phyloP scores from a whole-genome alignment of 1,140 invertebrate genomes.

The Drosophila mauritiana region DNA sequence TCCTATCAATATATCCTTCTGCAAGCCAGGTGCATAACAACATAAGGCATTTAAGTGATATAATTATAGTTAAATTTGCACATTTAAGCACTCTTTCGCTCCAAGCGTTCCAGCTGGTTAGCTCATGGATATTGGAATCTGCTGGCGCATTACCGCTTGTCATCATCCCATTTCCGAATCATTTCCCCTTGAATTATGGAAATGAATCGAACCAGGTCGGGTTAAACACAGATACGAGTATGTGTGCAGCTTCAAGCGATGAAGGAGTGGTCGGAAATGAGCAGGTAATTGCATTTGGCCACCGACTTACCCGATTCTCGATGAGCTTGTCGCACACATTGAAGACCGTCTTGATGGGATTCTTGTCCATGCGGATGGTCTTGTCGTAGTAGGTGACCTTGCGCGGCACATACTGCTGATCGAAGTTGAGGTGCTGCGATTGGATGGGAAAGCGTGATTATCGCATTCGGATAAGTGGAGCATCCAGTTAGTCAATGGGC shows the following conservation, averaged over 20 bases:
- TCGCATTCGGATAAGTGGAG: slow-evolving; percentile 18
- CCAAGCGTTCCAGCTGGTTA: not conserved
- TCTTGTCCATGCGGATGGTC: slow-evolving; percentile 96
- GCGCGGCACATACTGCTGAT: slow-evolving; percentile 91
- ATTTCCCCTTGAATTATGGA: slow-evolving; percentile 73
- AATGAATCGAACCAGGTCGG: slow-evolving; percentile 38
- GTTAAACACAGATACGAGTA: not conserved
- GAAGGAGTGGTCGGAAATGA: slow-evolving; percentile 25
- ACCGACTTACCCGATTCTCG: slow-evolving; percentile 87
- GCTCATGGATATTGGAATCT: slow-evolving; percentile 50
- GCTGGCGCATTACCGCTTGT: slow-evolving; percentile 65
- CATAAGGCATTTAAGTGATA: too few species aligned
- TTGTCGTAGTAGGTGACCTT: slow-evolving; percentile 93
- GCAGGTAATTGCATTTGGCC: slow-evolving; percentile 59
- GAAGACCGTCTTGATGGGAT: slow-evolving; percentile 96
- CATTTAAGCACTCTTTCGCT: not conserved
- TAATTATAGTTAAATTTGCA: too few species aligned
- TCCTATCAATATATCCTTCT: too few species aligned
- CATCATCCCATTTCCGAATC: slow-evolving; percentile 68
- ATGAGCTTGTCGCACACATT: slow-evolving; percentile 96
- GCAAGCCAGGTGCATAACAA: too few species aligned
- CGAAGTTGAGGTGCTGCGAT: slow-evolving; percentile 88
- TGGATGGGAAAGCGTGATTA: slow-evolving; percentile 3
- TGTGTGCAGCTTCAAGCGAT: slow-evolving; percentile 3
- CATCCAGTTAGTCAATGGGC: slow-evolving; percentile 73